phyloP scores from a whole-genome alignment of 2,113 vertebrate species.

The Bos taurus region ARS-UCD2.0 NC_037344.1:36600001-36600500 shows the following conservation, averaged over 20 bases:
- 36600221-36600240: neutral
- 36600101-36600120: neutral
- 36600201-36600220: neutral
- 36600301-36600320: neutral
- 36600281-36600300: neutral
- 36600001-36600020: neutral
- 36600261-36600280: neutral
- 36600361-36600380: neutral
- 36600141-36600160: neutral
- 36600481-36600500: neutral
- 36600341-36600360: neutral
- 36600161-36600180: rapidly evolving
- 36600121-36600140: neutral
- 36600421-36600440: neutral
- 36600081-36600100: neutral
- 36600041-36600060: neutral
- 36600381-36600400: neutral
- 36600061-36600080: neutral
- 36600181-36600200: neutral
- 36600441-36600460: neutral
- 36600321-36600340: neutral
- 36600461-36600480: neutral
- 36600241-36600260: neutral
- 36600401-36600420: neutral
- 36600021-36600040: neutral